Evolutionary conservation across 2,797 vertebrate species (phyloP).

Genomic region (Gambusia yucatana): DNA sequence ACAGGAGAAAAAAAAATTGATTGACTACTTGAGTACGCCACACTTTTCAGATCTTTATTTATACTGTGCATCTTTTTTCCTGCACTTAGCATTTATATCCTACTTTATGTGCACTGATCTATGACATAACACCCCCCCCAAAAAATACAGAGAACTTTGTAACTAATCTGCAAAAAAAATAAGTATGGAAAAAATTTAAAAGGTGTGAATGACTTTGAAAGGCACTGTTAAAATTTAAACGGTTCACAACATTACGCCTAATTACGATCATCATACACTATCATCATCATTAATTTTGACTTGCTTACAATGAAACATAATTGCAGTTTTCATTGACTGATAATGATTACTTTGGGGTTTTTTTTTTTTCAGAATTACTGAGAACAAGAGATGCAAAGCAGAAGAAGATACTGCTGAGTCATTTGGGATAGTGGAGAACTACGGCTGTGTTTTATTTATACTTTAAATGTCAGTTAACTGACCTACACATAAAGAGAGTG

Average conservation of each 20-base stretch:
- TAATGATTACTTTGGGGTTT: constrained; percentile 12
- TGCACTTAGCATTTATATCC: background rate
- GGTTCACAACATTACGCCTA: background rate
- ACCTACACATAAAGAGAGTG: constrained; percentile 38
- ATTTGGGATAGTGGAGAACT: constrained; percentile 41
- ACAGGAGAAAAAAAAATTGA: too few species aligned
- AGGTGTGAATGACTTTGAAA: background rate
- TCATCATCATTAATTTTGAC: background rate
- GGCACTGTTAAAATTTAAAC: background rate
- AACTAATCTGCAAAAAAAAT: background rate
- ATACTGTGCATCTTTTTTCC: background rate
- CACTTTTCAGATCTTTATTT: background rate
- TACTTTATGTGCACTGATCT: background rate
- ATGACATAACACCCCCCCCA: background rate
- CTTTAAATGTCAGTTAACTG: constrained; percentile 65
- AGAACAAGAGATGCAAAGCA: constrained; percentile 19
- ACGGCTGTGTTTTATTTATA: constrained; percentile 44
- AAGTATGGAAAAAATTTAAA: background rate
- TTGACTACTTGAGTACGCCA: background rate
- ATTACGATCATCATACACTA: background rate
- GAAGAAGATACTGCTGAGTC: constrained; percentile 23
- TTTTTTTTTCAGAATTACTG: constrained; percentile 64
- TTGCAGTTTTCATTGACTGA: background rate
- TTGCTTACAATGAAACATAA: constrained; percentile 3
- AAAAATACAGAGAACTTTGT: background rate